Evolutionary conservation across 2,888 invertebrate species (phyloP), one percentile per base, ranked within the genome.

Genomic region (Athetis lepigone): DNA sequence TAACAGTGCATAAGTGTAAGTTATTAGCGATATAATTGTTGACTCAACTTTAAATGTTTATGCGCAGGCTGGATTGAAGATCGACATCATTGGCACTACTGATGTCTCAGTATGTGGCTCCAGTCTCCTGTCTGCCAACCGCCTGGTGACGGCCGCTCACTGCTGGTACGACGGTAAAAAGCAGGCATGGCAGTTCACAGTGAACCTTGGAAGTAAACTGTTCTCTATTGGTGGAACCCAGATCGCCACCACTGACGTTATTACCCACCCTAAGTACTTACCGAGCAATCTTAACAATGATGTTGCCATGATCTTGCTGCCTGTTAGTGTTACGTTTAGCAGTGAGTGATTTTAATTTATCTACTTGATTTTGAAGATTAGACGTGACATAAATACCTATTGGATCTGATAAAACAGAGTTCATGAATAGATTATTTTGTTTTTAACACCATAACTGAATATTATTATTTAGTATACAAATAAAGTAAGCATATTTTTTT

Each of bases 131-230:
- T 70, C 85, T 0, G 8, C 73, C n/a, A 85, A 77, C 70, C 83
- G 90, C 0, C 72, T 89, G 18, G 79, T 89, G n/a, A 91, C 91
- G 0, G 90, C 90, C 0, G 90, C 90, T 7, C 91, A 91, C 75
- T 91, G 91, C 80, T 90, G 90, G 89, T 79, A 69, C 56, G 88
- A 90, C 16, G 85, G 85, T 13, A 1, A 7, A 4, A 74, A 72
- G 33, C 87, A 87, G 23, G 90, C 84, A 2, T 71, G 63, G 56
- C 76, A 73, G 65, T 82, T 90, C 71, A 68, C 63, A 0, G 89
- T 87, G 2, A 88, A 90, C 6, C 80, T 90, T 4, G 90, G 90
- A 52, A 58, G 86, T 4, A 73, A 78, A 29, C 79, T 66, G 29
- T 78, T 86, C 8, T 86, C 83, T 81, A 61, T 8, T n/a, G 88